Evolutionary conservation across 2,113 vertebrate species (phyloP).

Genomic region (Lophius piscatorius): DNA sequence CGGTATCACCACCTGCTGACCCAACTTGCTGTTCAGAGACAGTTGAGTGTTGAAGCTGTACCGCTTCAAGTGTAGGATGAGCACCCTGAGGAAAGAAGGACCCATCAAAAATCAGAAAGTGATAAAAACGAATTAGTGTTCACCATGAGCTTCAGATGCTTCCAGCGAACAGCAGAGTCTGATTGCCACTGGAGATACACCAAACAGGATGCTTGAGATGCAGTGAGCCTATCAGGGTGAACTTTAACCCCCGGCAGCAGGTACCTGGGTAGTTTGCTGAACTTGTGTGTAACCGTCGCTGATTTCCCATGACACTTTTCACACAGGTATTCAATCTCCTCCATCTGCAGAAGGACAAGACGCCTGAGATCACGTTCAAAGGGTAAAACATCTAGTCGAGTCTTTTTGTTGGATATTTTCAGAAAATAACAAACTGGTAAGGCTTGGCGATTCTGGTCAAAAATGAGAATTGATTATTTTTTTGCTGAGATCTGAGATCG

Average conservation of each 20-base stretch:
- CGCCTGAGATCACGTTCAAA: too few relatives aligned
- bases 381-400: too few relatives aligned
- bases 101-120: background rate
- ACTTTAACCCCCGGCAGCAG: background rate
- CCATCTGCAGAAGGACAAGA: conserved; percentile 80
- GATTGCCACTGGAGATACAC: too few relatives aligned
- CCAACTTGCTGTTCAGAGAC: conserved; percentile 95
- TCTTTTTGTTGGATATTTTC: too few relatives aligned
- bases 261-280: conserved; percentile 95
- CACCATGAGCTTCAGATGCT: too few relatives aligned
- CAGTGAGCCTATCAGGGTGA: background rate
- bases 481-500: too few relatives aligned
- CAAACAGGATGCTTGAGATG: background rate
- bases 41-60: conserved; percentile 97
- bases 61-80: conserved; percentile 97
- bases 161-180: too few relatives aligned
- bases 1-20: conserved; percentile 96
- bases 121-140: background rate
- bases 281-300: conserved; percentile 94
- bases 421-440: too few relatives aligned
- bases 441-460: too few relatives aligned
- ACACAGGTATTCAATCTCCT: conserved; percentile 98
- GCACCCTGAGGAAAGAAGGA: conserved; percentile 79
- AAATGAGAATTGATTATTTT: too few relatives aligned
- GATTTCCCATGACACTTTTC: conserved; percentile 95